Evolutionary conservation across 37 sponge, comb jelly and placozoan genomes (phyloP).

Genomic region (Dysidea cf. avara): DNA sequence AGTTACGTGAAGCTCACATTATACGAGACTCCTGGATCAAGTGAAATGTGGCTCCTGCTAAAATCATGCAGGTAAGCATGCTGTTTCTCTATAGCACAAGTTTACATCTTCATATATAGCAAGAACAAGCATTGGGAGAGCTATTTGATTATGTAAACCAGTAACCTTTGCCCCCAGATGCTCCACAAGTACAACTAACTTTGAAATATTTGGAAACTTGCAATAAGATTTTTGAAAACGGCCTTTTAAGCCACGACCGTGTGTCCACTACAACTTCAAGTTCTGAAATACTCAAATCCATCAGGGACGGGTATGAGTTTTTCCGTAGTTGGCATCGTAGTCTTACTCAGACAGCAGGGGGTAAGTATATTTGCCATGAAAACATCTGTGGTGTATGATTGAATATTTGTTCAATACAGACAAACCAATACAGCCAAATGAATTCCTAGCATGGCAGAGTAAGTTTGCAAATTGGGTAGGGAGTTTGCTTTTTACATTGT

Average conservation of each 20-base stretch:
- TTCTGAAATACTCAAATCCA: not conserved
- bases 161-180: slow-evolving; percentile 2
- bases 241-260: slow-evolving; percentile 25
- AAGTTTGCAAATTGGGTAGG: too few relatives aligned
- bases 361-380: not conserved
- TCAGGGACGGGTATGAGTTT: slow-evolving; percentile 21
- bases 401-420: slow-evolving; percentile 3
- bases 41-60: slow-evolving; percentile 36
- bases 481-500: too few relatives aligned
- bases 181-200: not conserved
- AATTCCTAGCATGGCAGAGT: slow-evolving; percentile 34
- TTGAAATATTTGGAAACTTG: slow-evolving; percentile 22
- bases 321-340: slow-evolving; percentile 7
- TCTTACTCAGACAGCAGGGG: not conserved
- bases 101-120: slow-evolving; percentile 2
- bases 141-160: slow-evolving; percentile 2
- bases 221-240: too few relatives aligned
- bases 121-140: slow-evolving; percentile 31
- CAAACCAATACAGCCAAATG: not conserved
- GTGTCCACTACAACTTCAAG: not conserved
- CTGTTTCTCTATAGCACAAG: not conserved
- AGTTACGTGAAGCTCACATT: too few relatives aligned
- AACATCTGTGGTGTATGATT: not conserved
- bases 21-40: slow-evolving; percentile 30
- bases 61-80: slow-evolving; percentile 39